Evolutionary conservation across 2,797 vertebrate genomes (phyloP).

Genomic region (Squalus acanthias): DNA sequence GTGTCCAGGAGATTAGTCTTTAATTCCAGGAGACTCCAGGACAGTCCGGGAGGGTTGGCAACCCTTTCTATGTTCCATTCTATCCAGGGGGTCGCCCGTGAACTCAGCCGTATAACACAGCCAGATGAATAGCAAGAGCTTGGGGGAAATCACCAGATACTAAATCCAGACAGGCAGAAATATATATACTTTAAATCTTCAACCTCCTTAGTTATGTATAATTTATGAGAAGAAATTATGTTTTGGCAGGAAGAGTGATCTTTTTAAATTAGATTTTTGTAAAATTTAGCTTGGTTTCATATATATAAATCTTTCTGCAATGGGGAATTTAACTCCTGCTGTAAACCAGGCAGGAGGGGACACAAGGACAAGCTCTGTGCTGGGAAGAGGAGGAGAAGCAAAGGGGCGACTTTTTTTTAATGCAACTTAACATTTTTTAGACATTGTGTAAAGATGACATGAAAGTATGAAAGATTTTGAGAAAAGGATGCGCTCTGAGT

Average conservation of each 20-base stretch:
- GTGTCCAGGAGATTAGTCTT: too few species aligned
- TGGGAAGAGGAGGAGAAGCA: neutral
- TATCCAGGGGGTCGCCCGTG: neutral
- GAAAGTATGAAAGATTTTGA: neutral
- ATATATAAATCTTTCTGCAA: neutral
- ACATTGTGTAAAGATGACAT: neutral
- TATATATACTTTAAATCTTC: too few species aligned
- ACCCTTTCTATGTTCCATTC: neutral
- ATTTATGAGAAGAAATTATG: neutral
- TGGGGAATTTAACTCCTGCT: neutral
- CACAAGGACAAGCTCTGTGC: neutral
- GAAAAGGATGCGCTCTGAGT: neutral
- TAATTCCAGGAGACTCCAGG: too few species aligned
- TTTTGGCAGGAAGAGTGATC: neutral
- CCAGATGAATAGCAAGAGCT: neutral
- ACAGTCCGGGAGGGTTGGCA: neutral
- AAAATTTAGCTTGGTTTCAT: neutral
- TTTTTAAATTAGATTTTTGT: neutral
- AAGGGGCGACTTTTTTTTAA: neutral
- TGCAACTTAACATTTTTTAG: neutral
- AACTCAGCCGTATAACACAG: neutral
- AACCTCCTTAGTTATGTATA: neutral
- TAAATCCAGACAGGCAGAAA: too few species aligned
- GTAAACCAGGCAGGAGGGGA: neutral
- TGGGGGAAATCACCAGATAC: neutral